Evolutionary conservation across 2,797 vertebrate genomes (phyloP), one percentile per base, ranked within the genome.

Genomic region (Notoglanidium macrostoma): DNA sequence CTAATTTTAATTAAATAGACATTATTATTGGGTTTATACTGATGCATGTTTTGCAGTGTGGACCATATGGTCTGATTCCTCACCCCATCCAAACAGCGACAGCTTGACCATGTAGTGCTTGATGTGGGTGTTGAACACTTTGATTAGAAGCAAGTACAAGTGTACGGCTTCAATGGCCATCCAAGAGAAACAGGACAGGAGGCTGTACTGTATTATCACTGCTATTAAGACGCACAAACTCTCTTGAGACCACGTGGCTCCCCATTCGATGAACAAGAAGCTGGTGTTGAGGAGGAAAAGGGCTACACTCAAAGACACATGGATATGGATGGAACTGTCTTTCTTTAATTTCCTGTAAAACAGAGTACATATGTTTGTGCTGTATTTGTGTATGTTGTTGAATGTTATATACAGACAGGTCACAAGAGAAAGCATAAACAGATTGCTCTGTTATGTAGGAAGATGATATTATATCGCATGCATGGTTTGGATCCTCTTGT

Each of bases 131-230:
- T 97, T 97, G 0, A 96, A 96, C 88, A 97, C 96, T 92, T 93
- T 96, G 54, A 98, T 85, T 0, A 96, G 88, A 44, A 97, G 90
- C 0, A 97, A 90, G 83, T 97, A 97, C 32, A 97, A 94, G 88
- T 98, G 97, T 11, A 96, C 92, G 4, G 95, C 96, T 90, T 98
- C 97, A n/a, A 97, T 91, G 0, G 90, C 93, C 89, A 90, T 97
- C 97, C 97, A 98, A 89, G 95, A 97, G 93, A 98, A 97, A 87
- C 91, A 94, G 89, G 94, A 95, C 89, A 98, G 95, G 89, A 97
- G 88, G 65, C 94, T 95, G 91, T 95, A 98, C 88, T 97, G 96
- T 72, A 96, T 95, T 88, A 93, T 0, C 0, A 93, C 95, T 0
- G 94, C 96, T 0, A 94, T 77, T 21, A 91, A 84, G 87, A 91